phyloP scores from a whole-genome alignment of 1,140 invertebrate genomes.

The Drosophila nebulosa region DNA sequence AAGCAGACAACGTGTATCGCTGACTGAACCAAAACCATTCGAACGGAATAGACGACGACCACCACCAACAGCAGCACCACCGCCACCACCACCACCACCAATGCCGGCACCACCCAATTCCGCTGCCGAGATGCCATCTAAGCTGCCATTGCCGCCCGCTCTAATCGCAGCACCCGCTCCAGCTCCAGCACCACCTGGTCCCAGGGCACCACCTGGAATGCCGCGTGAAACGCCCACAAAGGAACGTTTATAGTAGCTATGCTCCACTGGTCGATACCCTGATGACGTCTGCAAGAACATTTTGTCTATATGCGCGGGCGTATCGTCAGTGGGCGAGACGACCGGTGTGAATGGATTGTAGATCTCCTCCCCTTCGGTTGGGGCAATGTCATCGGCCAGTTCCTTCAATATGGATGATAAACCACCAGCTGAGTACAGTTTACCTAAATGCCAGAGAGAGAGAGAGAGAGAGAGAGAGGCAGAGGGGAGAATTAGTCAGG shows the following conservation, averaged over 20 bases:
- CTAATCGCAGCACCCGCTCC: slow-evolving; percentile 4
- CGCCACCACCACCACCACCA: slow-evolving; percentile 19
- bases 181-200: slow-evolving; percentile 20
- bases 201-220: slow-evolving; percentile 6
- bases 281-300: slow-evolving; percentile 81
- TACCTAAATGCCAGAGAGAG: slow-evolving; percentile 36
- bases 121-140: slow-evolving; percentile 59
- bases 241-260: slow-evolving; percentile 79
- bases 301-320: slow-evolving; percentile 79
- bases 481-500: not conserved
- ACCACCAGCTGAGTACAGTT: slow-evolving; percentile 77
- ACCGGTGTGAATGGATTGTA: slow-evolving; percentile 81
- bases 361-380: slow-evolving; percentile 77
- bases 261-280: slow-evolving; percentile 80
- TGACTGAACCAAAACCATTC: slow-evolving; percentile 31
- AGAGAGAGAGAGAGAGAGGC: not conserved
- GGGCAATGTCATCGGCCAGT: slow-evolving; percentile 78
- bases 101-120: slow-evolving; percentile 45
- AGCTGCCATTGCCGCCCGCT: slow-evolving; percentile 30
- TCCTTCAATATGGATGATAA: slow-evolving; percentile 79
- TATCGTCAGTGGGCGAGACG: slow-evolving; percentile 80
- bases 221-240: slow-evolving; percentile 60
- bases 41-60: slow-evolving; percentile 1
- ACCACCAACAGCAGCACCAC: not conserved
- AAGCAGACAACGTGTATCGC: slow-evolving; percentile 67